phyloP scores from a whole-genome alignment of 2,888 invertebrate species.

The Agriopis leucophaearia region DNA sequence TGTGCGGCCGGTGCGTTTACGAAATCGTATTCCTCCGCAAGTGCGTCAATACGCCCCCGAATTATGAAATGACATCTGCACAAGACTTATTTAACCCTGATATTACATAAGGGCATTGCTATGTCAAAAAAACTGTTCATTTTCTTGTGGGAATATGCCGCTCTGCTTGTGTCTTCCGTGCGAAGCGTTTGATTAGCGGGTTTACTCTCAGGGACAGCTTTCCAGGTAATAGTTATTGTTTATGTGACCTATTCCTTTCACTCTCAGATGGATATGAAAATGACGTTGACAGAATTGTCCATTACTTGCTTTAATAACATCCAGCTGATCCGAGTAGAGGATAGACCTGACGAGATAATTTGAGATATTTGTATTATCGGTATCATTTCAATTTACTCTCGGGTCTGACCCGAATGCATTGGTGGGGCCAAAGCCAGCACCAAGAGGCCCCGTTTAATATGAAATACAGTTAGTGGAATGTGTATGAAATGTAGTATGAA shows the following conservation, averaged over 20 bases:
- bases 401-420: too few species aligned
- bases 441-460: too few species aligned
- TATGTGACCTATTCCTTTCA: background rate
- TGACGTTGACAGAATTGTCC: background rate
- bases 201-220: too few species aligned
- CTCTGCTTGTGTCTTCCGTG: constrained; percentile 12
- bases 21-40: constrained; percentile 54
- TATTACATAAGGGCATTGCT: constrained; percentile 32
- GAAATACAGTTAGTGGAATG: too few species aligned
- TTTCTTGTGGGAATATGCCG: constrained; percentile 9
- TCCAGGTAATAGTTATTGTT: too few species aligned
- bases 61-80: constrained; percentile 55
- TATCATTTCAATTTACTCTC: too few species aligned
- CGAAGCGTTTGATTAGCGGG: constrained; percentile 10
- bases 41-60: constrained; percentile 70
- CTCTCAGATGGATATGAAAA: background rate
- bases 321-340: too few species aligned
- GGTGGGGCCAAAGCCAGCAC: too few species aligned
- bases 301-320: background rate
- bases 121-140: constrained; percentile 25
- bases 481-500: too few species aligned
- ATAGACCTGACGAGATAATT: too few species aligned
- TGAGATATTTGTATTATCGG: too few species aligned
- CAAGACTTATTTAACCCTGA: constrained; percentile 40
- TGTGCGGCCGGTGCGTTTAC: constrained; percentile 54